Conservation (phyloP, 2,888 invertebrate species). For the Molanna angustata region DNA sequence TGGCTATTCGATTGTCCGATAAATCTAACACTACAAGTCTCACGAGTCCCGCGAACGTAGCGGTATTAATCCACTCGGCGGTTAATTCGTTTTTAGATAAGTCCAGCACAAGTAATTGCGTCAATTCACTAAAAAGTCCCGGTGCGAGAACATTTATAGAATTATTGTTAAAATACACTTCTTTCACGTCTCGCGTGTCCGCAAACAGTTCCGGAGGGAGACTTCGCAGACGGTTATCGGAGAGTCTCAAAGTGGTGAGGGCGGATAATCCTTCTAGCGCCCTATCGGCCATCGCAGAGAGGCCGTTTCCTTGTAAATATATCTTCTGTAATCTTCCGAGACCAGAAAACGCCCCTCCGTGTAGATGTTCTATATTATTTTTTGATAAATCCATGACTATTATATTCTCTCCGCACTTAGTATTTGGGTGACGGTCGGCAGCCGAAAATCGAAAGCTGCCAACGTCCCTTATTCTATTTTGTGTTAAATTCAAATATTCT, state of each 20-base stretch:
- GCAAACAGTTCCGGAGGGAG: slow-evolving; percentile 80
- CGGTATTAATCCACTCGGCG: slow-evolving; percentile 79
- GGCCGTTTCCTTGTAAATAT: slow-evolving; percentile 72
- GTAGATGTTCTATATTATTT: slow-evolving; percentile 74
- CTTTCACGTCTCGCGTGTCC: slow-evolving; percentile 73
- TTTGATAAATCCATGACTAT: slow-evolving; percentile 71
- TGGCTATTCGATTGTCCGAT: slow-evolving; percentile 71
- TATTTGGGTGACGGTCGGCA: slow-evolving; percentile 55
- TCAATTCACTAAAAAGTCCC: slow-evolving; percentile 72
- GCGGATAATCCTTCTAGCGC: slow-evolving; percentile 73
- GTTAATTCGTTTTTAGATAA: slow-evolving; percentile 77
- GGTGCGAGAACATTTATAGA: slow-evolving; percentile 77
- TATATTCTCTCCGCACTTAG: slow-evolving; percentile 69
- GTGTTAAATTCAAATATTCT: slow-evolving; percentile 74
- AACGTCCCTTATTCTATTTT: slow-evolving; percentile 74
- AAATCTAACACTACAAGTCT: slow-evolving; percentile 74
- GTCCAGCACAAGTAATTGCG: slow-evolving; percentile 73
- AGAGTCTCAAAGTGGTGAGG: slow-evolving; percentile 70
- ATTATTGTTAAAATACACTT: slow-evolving; percentile 80
- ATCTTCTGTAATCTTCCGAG: slow-evolving; percentile 69
- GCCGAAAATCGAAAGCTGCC: slow-evolving; percentile 68
- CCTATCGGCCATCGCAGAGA: slow-evolving; percentile 73
- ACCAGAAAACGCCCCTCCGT: slow-evolving; percentile 69
- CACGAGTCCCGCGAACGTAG: slow-evolving; percentile 74
- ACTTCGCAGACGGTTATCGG: slow-evolving; percentile 76